Evolutionary conservation across 2,797 vertebrate species (phyloP), one percentile per base, ranked within the genome.

Genomic region (Coluber constrictor): DNA sequence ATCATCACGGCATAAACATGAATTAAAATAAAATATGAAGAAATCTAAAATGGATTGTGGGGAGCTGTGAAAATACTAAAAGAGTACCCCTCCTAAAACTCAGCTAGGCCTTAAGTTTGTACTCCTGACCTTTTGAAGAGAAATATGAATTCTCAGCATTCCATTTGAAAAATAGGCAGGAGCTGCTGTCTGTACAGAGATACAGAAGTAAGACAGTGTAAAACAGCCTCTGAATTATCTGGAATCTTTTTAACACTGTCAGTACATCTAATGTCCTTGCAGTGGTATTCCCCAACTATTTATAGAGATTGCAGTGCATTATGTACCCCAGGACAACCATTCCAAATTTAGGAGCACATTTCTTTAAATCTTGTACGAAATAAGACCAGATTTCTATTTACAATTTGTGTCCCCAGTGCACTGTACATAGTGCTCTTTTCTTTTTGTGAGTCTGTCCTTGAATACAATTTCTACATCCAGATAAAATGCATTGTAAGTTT

Each of bases 201-300:
- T 89, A 63, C 92, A 63, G 37, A 37, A 92, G 88, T 86, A 86
- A 91, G 94, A 93, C 92, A 95, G 95, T 95, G 95, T 95, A 95
- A 95, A 95, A 96, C 94, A 94, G 90, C 91, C 86, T 94, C 94
- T 95, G 74, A 91, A 96, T 95, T 94, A 94, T 96, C 95, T 96
- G 96, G 94, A 96, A 95, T 93, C 92, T 93, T 93, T 94, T 95
- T 94, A 94, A 94, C 63, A 92, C 92, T 94, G 94, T 79, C 93
- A 95, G 92, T 95, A 94, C 94, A 96, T 96, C 95, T 96, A 97
- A 95, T 96, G 94, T 95, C 92, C 93, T 94, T 96, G 94, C 94
- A 95, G 95, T 96, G 96, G 97, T 95, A 96, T 96, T 97, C 95
- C 95, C 96, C 95, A 96, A 95, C 96, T 97, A 96, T 97, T 97